Evolutionary conservation across 2,113 vertebrate species (phyloP).

Genomic region (Alethe castanea): DNA sequence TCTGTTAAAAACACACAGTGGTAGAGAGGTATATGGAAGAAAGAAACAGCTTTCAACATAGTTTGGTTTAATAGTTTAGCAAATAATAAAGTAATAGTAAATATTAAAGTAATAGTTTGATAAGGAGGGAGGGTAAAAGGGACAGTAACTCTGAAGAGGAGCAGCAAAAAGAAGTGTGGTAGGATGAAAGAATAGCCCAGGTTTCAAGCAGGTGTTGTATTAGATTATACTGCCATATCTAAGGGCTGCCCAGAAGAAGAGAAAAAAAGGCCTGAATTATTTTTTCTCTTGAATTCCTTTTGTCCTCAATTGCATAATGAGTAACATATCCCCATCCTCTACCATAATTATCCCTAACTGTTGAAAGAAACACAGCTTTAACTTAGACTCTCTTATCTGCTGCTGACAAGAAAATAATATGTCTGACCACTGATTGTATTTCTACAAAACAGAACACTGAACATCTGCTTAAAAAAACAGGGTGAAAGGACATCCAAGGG

Average conservation of each 20-base stretch:
- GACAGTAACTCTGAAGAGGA: neutral
- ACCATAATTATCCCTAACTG: neutral
- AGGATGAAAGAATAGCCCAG: neutral
- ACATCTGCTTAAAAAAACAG: neutral
- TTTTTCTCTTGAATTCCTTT: neutral
- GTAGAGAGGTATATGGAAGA: neutral
- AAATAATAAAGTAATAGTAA: too few species aligned
- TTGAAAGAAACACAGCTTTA: neutral
- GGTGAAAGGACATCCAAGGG: neutral
- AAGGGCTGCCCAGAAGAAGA: neutral
- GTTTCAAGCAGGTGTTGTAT: neutral
- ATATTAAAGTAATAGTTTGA: neutral
- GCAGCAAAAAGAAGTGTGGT: neutral
- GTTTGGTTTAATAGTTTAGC: neutral
- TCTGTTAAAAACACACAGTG: neutral
- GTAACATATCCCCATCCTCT: neutral
- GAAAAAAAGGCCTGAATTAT: neutral
- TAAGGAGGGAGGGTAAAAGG: neutral
- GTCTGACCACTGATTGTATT: neutral
- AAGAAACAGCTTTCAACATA: neutral
- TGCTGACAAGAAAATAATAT: neutral
- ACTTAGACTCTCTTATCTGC: neutral
- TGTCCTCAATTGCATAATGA: neutral
- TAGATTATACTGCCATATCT: neutral
- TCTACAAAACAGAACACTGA: neutral